phyloP scores from a whole-genome alignment of 2,797 vertebrate species.

The Champsocephalus gunnari region DNA sequence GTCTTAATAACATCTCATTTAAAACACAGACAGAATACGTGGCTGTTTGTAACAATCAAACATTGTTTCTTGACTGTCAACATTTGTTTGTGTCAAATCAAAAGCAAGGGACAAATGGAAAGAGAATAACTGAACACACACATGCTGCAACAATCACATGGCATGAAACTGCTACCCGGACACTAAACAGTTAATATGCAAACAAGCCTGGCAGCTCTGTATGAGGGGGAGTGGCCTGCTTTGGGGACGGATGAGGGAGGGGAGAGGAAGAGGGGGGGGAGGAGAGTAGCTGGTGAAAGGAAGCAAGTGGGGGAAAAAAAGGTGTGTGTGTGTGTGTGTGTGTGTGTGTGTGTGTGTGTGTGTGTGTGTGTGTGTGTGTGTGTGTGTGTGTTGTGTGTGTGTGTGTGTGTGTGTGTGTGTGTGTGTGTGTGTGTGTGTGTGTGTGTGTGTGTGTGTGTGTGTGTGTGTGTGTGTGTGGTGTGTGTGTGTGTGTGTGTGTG shows the following conservation, averaged over 20 bases:
- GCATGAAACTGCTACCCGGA: slow-evolving; percentile 72
- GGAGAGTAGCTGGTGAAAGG: slow-evolving; percentile 55
- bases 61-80: not conserved
- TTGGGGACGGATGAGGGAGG: slow-evolving; percentile 66
- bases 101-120: not conserved
- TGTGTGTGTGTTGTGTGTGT: not conserved
- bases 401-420: not conserved
- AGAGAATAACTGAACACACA: slow-evolving; percentile 37
- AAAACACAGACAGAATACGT: not conserved
- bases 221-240: slow-evolving; percentile 76
- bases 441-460: not conserved
- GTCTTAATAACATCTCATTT: not conserved
- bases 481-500: not conserved
- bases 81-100: slow-evolving; percentile 8
- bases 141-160: slow-evolving; percentile 74
- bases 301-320: slow-evolving; percentile 42
- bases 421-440: not conserved
- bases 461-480: not conserved
- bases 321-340: no score
- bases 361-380: not conserved
- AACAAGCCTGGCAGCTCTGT: slow-evolving; percentile 76
- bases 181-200: slow-evolving; percentile 88
- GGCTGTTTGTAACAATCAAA: not conserved
- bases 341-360: not conserved
- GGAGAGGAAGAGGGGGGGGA: slow-evolving; percentile 48